Evolutionary conservation across 1,140 invertebrate species (phyloP).

Genomic region (Trachymyrmex septentrionalis): DNA sequence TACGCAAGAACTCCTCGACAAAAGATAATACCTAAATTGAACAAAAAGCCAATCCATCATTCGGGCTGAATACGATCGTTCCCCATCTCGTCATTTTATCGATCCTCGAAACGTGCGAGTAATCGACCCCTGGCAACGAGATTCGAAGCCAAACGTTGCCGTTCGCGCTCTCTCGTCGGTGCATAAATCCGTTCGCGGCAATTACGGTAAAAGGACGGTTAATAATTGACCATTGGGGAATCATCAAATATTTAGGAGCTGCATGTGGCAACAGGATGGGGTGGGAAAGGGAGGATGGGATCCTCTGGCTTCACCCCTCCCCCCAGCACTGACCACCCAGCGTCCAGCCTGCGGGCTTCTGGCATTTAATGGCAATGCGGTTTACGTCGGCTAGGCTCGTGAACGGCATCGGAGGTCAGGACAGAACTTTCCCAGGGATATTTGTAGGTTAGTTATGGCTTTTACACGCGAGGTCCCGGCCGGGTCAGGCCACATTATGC

Average conservation of each 20-base stretch:
- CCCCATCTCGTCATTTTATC: constrained; percentile 30
- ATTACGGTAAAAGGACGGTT: constrained; percentile 71
- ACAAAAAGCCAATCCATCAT: constrained; percentile 51
- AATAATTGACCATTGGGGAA: constrained; percentile 71
- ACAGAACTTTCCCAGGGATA: constrained; percentile 67
- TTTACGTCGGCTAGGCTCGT: constrained; percentile 43
- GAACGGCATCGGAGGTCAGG: constrained; percentile 21
- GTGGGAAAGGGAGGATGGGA: not conserved
- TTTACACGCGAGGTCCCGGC: constrained; percentile 69
- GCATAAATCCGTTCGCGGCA: constrained; percentile 71
- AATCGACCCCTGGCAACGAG: constrained; percentile 17
- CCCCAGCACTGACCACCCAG: not conserved
- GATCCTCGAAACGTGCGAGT: constrained; percentile 23
- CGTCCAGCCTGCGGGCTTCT: constrained; percentile 7
- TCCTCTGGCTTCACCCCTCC: not conserved
- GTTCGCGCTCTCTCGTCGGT: constrained; percentile 29
- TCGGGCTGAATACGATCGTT: not conserved
- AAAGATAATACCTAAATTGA: constrained; percentile 45
- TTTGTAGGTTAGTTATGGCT: constrained; percentile 74
- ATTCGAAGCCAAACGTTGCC: constrained; percentile 25
- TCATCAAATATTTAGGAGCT: constrained; percentile 61
- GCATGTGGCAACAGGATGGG: constrained; percentile 38
- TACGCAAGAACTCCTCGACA: constrained; percentile 25
- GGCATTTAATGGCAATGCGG: constrained; percentile 63
- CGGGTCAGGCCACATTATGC: constrained; percentile 69